These are phyloP conservation scores for Aramus guarauna DNA, from an alignment of 2,113 vertebrate genomes.

Conservation along the genomic window DNA sequence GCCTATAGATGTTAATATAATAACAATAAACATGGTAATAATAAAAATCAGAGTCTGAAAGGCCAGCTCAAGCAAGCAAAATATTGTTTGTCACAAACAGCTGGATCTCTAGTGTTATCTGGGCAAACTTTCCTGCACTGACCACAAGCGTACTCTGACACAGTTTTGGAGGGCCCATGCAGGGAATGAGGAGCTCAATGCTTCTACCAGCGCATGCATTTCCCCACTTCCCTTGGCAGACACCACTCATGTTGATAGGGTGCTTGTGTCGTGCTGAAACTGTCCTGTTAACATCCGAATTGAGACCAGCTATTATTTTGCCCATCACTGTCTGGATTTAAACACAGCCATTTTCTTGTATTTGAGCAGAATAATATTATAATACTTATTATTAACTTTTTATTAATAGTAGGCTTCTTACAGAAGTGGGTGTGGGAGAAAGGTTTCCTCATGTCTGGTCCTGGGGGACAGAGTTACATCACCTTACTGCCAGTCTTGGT, in stretches of 20 bases:
- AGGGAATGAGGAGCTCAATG: fast-evolving
- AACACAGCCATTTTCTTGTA: not conserved
- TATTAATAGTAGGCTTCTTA: not conserved
- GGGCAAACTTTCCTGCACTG: not conserved
- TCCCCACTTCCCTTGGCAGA: not conserved
- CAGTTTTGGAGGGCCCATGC: not conserved
- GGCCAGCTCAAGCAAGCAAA: not conserved
- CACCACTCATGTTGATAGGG: not conserved
- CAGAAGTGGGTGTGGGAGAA: not conserved
- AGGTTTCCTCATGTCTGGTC: not conserved
- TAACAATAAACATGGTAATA: not conserved
- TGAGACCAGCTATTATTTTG: not conserved
- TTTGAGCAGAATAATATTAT: not conserved
- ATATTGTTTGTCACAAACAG: not conserved
- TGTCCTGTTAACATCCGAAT: not conserved
- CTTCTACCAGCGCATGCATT: fast-evolving
- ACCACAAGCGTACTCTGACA: not conserved
- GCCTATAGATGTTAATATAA: not conserved
- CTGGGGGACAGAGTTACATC: not conserved
- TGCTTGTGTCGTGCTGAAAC: not conserved
- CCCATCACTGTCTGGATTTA: not conserved
- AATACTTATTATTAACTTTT: not conserved
- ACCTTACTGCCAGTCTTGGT: not conserved
- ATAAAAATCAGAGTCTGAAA: not conserved
- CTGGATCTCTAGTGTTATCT: not conserved